phyloP scores from a whole-genome alignment of 2,113 vertebrate species.

The Melozone crissalis region DNA sequence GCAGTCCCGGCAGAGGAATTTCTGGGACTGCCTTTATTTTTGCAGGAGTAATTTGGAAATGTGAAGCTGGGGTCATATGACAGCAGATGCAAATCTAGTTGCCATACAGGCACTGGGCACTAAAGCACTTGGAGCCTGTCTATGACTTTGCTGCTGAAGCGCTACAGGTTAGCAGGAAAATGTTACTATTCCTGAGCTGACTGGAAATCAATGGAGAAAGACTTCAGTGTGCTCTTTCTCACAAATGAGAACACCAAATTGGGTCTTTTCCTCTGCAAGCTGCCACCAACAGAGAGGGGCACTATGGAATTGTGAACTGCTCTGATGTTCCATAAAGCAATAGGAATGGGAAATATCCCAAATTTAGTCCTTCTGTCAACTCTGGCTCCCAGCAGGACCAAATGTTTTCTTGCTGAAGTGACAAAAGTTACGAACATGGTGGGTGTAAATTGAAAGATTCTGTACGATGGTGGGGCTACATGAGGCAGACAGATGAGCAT shows the following conservation, averaged over 20 bases:
- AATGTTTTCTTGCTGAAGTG: neutral
- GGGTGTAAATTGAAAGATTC: neutral
- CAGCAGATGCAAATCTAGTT: neutral
- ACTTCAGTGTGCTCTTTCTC: neutral
- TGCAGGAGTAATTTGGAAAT: neutral
- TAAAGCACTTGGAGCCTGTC: neutral
- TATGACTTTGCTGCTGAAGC: neutral
- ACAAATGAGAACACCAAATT: neutral
- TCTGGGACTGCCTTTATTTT: constrained; percentile 15
- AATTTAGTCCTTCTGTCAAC: neutral
- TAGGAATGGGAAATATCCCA: neutral
- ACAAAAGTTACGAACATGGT: neutral
- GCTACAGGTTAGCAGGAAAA: neutral
- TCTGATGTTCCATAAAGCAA: neutral
- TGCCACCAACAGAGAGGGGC: neutral
- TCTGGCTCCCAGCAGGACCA: neutral
- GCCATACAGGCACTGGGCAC: neutral
- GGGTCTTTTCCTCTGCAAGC: neutral
- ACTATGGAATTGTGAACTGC: neutral
- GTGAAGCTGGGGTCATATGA: neutral
- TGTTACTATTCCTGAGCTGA: neutral
- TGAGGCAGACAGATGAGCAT: neutral
- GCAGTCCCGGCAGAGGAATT: neutral
- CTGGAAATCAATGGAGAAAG: neutral
- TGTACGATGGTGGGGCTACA: neutral